A percentile compares a stretch with the other conserved stretches of the same genome.
Conservation (phyloP, 2,797 vertebrate genomes). For the Anniella stebbinsi region DNA sequence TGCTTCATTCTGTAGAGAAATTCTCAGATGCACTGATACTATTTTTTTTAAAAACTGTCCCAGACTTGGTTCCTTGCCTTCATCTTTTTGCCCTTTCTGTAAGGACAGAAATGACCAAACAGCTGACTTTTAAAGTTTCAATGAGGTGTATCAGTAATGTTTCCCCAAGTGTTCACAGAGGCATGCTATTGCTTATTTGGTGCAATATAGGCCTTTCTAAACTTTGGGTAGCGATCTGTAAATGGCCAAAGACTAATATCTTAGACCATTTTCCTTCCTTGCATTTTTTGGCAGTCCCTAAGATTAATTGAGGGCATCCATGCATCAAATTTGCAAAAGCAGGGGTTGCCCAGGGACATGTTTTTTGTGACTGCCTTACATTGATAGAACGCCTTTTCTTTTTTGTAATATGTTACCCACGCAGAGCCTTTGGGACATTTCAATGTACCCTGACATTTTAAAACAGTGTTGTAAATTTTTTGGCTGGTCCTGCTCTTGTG, state of each 20-base stretch:
- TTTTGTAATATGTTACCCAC: background rate
- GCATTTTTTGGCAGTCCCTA: background rate
- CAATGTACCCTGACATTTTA: background rate
- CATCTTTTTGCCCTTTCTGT: background rate
- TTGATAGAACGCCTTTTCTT: background rate
- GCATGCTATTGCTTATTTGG: background rate
- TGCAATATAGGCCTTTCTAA: background rate
- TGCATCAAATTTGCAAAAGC: background rate
- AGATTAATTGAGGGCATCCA: background rate
- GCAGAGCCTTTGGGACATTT: background rate
- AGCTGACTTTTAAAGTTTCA: background rate
- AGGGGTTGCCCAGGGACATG: too few species aligned
- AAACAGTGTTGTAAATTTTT: background rate
- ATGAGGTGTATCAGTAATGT: background rate
- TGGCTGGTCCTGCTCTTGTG: background rate
- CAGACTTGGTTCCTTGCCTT: background rate
- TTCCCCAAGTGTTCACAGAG: background rate
- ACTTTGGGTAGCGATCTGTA: background rate
- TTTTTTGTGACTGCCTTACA: background rate
- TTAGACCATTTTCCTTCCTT: background rate
- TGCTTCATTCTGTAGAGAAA: constrained; percentile 10
- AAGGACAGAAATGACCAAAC: background rate
- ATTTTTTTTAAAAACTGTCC: background rate
- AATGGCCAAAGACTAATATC: background rate
- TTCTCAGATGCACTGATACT: background rate